A percentile compares a stretch with the other conserved stretches of the same genome.
phyloP scores from a whole-genome alignment of 2,113 vertebrate species.

The Casuarius casuarius region DNA sequence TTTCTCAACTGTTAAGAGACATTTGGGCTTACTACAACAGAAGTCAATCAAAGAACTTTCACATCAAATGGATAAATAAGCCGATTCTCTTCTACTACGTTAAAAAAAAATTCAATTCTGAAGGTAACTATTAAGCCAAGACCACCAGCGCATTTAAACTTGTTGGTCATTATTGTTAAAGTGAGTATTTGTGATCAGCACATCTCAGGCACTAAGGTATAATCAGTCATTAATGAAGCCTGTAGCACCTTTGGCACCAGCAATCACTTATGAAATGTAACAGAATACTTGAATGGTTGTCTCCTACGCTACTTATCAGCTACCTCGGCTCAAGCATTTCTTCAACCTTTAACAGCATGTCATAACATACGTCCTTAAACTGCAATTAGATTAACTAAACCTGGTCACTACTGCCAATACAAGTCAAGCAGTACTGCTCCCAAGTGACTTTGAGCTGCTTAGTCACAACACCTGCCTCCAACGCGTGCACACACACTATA shows the following conservation, averaged over 20 bases:
- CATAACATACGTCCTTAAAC: neutral
- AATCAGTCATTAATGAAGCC: neutral
- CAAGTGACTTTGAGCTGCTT: neutral
- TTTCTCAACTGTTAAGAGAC: neutral
- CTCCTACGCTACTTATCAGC: neutral
- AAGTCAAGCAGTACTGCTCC: neutral
- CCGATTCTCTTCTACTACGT: neutral
- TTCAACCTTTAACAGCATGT: neutral
- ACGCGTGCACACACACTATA: neutral
- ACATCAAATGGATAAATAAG: neutral
- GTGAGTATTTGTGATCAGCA: neutral
- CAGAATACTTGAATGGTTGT: neutral
- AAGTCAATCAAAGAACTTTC: neutral
- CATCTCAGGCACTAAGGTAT: neutral
- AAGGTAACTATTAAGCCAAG: neutral
- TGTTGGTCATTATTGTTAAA: neutral
- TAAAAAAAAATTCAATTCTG: neutral
- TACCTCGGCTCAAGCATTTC: neutral
- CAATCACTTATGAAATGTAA: neutral
- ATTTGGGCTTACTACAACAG: rapidly evolving
- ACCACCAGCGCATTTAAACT: neutral
- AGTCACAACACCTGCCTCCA: neutral
- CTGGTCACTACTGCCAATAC: neutral
- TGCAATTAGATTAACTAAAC: neutral
- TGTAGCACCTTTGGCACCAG: neutral